Conservation (phyloP, 2,113 vertebrate species). For the Hippoglossus stenolepis region DNA sequence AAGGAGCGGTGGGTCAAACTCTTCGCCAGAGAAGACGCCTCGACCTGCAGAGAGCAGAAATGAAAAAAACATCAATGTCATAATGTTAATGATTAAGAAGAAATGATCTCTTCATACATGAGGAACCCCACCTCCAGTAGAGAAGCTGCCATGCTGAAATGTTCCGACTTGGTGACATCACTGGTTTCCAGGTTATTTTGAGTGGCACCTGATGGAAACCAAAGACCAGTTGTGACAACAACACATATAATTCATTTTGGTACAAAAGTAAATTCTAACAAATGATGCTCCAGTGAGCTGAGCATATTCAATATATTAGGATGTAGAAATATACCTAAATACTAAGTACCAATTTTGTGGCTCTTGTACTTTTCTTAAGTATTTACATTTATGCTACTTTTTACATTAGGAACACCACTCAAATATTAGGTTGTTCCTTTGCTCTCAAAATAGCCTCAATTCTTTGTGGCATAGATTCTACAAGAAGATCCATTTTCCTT, state of each 20-base stretch:
- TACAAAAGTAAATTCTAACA: neutral
- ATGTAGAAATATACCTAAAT: neutral
- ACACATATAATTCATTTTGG: neutral
- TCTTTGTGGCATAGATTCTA: neutral
- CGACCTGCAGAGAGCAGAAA: conserved; percentile 80
- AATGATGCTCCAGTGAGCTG: neutral
- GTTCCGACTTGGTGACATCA: conserved; percentile 82
- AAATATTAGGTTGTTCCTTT: neutral
- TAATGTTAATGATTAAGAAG: neutral
- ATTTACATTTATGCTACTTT: neutral
- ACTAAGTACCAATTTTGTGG: neutral
- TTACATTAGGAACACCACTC: neutral
- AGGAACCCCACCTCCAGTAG: conserved; percentile 83
- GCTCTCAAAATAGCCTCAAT: neutral
- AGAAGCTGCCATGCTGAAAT: conserved; percentile 83
- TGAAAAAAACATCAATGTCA: neutral
- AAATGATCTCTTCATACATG: neutral
- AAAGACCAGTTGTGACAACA: conserved; percentile 6
- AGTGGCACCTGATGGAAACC: conserved; percentile 79
- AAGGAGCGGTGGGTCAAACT: conserved; percentile 90
- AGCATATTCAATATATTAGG: neutral
- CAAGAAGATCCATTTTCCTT: neutral
- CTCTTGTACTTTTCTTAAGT: neutral
- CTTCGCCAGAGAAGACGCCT: conserved; percentile 76
- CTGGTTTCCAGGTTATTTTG: conserved; percentile 90